Evolutionary conservation across 2,113 vertebrate genomes (phyloP), one percentile per base, ranked within the genome.

Genomic region (Indicator indicator): DNA sequence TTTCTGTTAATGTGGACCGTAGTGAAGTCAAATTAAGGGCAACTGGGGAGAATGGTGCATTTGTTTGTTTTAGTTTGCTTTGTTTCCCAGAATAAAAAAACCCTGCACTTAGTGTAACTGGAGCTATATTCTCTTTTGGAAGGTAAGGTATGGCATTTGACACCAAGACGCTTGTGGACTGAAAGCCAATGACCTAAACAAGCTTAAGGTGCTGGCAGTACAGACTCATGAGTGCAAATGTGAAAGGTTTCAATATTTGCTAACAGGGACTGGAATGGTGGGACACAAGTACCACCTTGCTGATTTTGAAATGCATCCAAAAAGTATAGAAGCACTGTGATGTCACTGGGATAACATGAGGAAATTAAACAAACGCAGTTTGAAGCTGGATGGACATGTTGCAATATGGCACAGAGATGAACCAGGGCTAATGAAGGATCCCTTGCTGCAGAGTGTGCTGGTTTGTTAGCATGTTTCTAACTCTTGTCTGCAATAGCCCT

Each of bases 11-110:
- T 97, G 96, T 86, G 91, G 97, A 96, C 97, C 94, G 91, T 90
- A 83, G 92, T 89, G 97, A 98, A 99, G 98, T 99, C 98, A 99
- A 98, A 98, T 96, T 86, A 96, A 95, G 98, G 98, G 98, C 98
- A 99, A 96, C 94, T 89, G 94, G 56, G 38, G 80, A 97, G 96
- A 96, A 91, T 77, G 52, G 94, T 81, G 78, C 89, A 82, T 96
- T 97, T 86, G 85, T 96, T 97, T 91, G 74, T 72, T 96, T 90
- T 93, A 86, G 32, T 88, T 92, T 94, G 75, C 75, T 92, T 95
- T 90, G 86, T 78, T 94, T 97, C 92, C 96, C 90, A 94, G 94
- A 97, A 97, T 94, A 97, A 93, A 96, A 52, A 91, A 97, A 88
- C 63, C 78, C 84, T 88, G 65, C 96, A 95, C 69, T 94, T 87